These are phyloP conservation scores for Cataglyphis rosenhaueri DNA, from an alignment of 2,888 invertebrate genomes.

Conservation along the genomic window DNA sequence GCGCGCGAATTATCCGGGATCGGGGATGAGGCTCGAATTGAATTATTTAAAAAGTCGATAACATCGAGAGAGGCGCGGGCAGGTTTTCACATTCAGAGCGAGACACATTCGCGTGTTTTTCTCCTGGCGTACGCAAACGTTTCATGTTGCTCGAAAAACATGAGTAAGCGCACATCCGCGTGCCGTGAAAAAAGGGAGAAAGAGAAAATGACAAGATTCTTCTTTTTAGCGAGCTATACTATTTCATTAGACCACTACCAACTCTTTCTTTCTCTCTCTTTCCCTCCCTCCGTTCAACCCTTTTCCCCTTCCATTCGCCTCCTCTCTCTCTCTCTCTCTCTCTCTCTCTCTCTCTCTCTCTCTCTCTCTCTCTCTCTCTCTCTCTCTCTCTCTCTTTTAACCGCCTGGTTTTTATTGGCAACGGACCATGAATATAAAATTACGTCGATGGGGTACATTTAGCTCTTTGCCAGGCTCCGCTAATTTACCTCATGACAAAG, in stretches of 20 bases:
- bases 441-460: slow-evolving; percentile 73
- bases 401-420: slow-evolving; percentile 70
- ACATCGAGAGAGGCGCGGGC: slow-evolving; percentile 28
- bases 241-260: slow-evolving; percentile 46
- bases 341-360: neutral
- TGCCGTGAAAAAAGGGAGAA: neutral
- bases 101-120: slow-evolving; percentile 51
- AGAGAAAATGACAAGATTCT: slow-evolving; percentile 36
- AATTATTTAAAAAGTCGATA: slow-evolving; percentile 57
- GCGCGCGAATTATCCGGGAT: slow-evolving; percentile 40
- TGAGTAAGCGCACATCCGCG: slow-evolving; percentile 8
- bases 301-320: slow-evolving; percentile 25
- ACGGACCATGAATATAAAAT: slow-evolving; percentile 72
- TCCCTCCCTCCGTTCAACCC: neutral
- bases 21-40: slow-evolving; percentile 27
- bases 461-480: slow-evolving; percentile 72
- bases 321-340: neutral
- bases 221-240: slow-evolving; percentile 59
- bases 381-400: slow-evolving; percentile 26
- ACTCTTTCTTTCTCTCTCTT: neutral
- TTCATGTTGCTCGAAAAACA: slow-evolving; percentile 46
- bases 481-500: slow-evolving; percentile 71
- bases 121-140: slow-evolving; percentile 56
- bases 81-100: slow-evolving; percentile 55
- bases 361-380: neutral